phyloP scores from a whole-genome alignment of 35 echinoderm and acorn worm genomes.

The Ophiothrix spiculata region DNA sequence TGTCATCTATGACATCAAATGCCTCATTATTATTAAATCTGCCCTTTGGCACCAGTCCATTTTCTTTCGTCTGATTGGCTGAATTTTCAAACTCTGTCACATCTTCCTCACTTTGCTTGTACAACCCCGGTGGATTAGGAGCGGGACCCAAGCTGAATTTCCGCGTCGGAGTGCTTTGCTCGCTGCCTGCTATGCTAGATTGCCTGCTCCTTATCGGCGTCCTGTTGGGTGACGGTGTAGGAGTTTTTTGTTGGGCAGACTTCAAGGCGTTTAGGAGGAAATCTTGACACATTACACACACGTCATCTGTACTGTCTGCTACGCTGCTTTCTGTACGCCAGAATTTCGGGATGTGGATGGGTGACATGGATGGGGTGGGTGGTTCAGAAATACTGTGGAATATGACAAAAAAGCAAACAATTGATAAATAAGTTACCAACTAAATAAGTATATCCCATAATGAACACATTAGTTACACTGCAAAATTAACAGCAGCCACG shows the following conservation, averaged over 20 bases:
- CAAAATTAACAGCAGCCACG: too few relatives aligned
- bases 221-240: conserved; percentile 17
- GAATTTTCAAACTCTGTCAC: neutral
- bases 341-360: neutral
- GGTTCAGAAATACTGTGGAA: conserved; percentile 35
- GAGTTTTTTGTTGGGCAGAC: neutral
- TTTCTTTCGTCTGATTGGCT: neutral
- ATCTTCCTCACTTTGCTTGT: neutral
- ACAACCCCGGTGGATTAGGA: neutral
- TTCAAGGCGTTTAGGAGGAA: conserved; percentile 29
- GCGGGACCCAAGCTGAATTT: neutral
- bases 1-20: neutral
- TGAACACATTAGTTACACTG: too few relatives aligned
- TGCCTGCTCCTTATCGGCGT: neutral
- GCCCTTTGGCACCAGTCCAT: neutral
- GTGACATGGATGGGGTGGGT: conserved; percentile 6
- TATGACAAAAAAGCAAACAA: neutral
- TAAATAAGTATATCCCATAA: too few relatives aligned
- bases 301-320: neutral
- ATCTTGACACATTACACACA: conserved; percentile 36
- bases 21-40: too few relatives aligned
- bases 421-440: too few relatives aligned
- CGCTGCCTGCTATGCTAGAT: neutral
- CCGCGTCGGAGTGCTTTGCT: neutral
- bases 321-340: conserved; percentile 20